Evolutionary conservation across 2,888 invertebrate species (phyloP).

Genomic region (Dendrolimus houi): DNA sequence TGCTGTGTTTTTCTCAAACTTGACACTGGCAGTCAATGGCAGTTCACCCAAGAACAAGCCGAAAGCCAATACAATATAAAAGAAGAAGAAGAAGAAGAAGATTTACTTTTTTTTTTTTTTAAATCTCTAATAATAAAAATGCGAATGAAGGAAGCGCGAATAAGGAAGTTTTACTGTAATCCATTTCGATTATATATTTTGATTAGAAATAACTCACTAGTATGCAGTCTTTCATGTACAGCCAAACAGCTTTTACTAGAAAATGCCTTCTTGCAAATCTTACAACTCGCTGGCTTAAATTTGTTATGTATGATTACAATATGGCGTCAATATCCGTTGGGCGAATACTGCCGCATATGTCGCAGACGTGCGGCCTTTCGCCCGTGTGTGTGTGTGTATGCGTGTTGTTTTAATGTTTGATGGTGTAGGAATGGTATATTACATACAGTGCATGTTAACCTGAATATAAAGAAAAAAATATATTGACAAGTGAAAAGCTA

Average conservation of each 20-base stretch:
- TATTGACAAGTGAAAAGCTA: no score
- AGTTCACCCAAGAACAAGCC: no score
- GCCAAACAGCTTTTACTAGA: conserved; percentile 59
- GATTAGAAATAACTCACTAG: conserved; percentile 26
- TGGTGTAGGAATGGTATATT: conserved; percentile 52
- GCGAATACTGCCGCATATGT: conserved; percentile 55
- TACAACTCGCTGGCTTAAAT: conserved; percentile 46
- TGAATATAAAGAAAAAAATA: background rate
- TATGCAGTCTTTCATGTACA: conserved; percentile 57
- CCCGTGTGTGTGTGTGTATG: conserved; percentile 58
- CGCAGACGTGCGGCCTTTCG: conserved; percentile 55
- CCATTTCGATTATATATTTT: no score
- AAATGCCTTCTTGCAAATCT: conserved; percentile 53
- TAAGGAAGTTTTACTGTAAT: no score
- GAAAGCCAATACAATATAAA: no score
- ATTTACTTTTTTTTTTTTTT: no score
- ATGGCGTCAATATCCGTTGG: conserved; percentile 54
- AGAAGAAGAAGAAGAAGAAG: no score
- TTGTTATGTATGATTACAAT: conserved; percentile 58
- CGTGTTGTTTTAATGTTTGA: conserved; percentile 59
- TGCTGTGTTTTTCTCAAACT: no score
- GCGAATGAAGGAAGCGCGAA: no score
- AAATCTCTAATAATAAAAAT: no score
- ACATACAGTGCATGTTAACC: conserved; percentile 41
- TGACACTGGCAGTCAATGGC: no score